Evolutionary conservation across 2,888 invertebrate species (phyloP).

Genomic region (Eupithecia pulchellata): DNA sequence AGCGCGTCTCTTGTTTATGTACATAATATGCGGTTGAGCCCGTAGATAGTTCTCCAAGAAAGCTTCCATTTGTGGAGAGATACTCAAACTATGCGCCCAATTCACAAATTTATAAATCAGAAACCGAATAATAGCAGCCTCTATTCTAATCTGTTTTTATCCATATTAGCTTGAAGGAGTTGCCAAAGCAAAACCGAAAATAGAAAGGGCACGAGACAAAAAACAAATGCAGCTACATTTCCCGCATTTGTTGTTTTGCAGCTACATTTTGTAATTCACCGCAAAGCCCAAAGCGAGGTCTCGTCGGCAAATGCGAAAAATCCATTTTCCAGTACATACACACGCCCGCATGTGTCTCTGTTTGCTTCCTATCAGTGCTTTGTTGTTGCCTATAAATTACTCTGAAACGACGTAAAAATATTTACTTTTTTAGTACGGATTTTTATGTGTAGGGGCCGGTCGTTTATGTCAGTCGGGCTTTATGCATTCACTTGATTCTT

Average conservation of each 20-base stretch:
- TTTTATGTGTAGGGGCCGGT: conserved; percentile 20
- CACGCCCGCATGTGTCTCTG: conserved; percentile 41
- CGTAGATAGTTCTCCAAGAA: too few species aligned
- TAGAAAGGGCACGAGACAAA: conserved; percentile 7
- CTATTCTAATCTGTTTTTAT: neutral
- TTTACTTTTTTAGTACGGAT: conserved; percentile 20
- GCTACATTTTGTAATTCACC: conserved; percentile 4
- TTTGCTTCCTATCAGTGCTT: conserved; percentile 35
- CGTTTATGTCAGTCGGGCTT: neutral
- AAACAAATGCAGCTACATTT: conserved; percentile 6
- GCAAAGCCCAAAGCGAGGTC: neutral
- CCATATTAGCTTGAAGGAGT: neutral
- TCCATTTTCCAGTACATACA: conserved; percentile 27
- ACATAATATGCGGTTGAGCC: too few species aligned
- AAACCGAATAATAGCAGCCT: neutral
- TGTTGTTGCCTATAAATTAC: conserved; percentile 34
- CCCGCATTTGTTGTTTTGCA: neutral
- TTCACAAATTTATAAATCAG: too few species aligned
- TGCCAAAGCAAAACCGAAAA: neutral
- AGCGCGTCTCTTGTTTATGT: too few species aligned
- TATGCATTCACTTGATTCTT: neutral
- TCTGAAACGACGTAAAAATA: conserved; percentile 27
- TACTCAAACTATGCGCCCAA: too few species aligned
- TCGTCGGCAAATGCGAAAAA: conserved; percentile 21
- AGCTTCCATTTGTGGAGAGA: too few species aligned